Evolutionary conservation across 2,113 vertebrate genomes (phyloP).

Genomic region (Urocolius indicus): DNA sequence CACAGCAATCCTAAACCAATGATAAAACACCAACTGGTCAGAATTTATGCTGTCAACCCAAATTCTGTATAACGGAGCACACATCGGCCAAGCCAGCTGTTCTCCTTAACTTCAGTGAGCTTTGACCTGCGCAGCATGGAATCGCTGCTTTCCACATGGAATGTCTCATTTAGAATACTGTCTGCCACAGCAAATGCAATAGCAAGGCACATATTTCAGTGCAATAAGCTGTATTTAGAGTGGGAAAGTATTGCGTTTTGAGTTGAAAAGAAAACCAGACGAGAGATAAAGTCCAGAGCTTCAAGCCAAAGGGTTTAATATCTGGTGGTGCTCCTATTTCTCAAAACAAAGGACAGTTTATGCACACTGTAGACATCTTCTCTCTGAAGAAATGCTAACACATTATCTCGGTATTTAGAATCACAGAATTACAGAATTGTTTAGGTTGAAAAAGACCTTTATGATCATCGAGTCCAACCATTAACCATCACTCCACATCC

Average conservation of each 20-base stretch:
- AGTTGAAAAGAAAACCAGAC: slow-evolving; percentile 6
- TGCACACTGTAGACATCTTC: neutral
- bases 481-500: too few species aligned
- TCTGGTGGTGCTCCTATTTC: neutral
- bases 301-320: neutral
- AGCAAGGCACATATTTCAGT: neutral
- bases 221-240: neutral
- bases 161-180: neutral
- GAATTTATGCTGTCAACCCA: slow-evolving; percentile 13
- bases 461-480: too few species aligned
- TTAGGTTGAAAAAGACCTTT: too few species aligned
- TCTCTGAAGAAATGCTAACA: neutral
- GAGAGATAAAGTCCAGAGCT: rapidly evolving
- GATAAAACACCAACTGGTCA: neutral
- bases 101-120: neutral
- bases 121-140: neutral
- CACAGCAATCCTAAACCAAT: neutral
- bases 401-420: neutral
- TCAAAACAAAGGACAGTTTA: neutral
- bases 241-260: neutral
- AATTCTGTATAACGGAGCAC: neutral
- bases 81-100: neutral
- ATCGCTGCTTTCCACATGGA: neutral
- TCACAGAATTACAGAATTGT: too few species aligned
- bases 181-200: neutral